Evolutionary conservation across 64 coral and sea anemone species (phyloP).

Genomic region (Acropora yongei): DNA sequence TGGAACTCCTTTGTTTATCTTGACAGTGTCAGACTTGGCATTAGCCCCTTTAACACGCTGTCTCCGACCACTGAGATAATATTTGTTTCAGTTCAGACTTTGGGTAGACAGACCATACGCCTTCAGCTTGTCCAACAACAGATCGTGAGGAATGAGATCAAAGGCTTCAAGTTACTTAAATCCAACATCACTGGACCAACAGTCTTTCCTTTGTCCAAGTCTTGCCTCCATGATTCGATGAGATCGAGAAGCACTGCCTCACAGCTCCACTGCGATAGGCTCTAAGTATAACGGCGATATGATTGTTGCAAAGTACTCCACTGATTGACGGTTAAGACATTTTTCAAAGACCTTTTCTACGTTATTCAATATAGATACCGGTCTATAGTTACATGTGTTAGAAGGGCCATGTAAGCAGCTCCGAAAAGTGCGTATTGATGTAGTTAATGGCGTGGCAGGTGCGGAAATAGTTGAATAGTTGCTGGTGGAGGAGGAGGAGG

Average conservation of each 20-base stretch:
- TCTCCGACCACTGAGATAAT: conserved; percentile 25
- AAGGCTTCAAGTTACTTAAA: conserved; percentile 16
- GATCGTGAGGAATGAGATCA: conserved; percentile 11
- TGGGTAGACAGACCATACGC: neutral
- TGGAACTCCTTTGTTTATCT: too few species aligned
- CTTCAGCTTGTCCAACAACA: conserved; percentile 13
- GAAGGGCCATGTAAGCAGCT: too few species aligned
- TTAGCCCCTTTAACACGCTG: neutral
- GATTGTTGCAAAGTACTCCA: neutral
- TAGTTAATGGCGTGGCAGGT: too few species aligned
- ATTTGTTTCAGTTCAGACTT: conserved; percentile 2
- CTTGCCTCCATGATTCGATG: neutral
- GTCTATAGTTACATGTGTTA: neutral
- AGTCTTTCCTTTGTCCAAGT: conserved; percentile 28
- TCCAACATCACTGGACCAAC: conserved; percentile 32
- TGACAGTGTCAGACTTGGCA: too few species aligned
- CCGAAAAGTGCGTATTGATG: too few species aligned
- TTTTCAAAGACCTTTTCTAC: neutral
- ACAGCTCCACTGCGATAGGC: neutral
- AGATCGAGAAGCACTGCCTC: neutral
- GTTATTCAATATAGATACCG: neutral
- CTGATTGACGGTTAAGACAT: neutral
- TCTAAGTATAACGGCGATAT: neutral
- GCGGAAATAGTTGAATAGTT: too few species aligned
- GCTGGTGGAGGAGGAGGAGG: too few species aligned